Percentiles rank a stretch among this genome's conserved stretches.
phyloP scores from a whole-genome alignment of 2,113 vertebrate species.

The Pao palembangensis region DNA sequence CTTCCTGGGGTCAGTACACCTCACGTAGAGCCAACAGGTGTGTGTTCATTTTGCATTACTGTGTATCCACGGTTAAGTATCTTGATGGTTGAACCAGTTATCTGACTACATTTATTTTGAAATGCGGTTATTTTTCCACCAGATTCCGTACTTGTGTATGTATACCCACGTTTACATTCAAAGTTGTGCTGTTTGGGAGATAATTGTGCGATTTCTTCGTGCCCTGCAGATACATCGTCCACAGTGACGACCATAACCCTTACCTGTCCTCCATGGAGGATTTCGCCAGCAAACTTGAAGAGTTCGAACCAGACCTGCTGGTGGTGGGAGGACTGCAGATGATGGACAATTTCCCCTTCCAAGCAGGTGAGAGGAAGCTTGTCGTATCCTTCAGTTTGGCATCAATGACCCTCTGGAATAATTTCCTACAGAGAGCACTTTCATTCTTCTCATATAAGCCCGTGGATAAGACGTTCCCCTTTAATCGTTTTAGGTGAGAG shows the following conservation, averaged over 20 bases:
- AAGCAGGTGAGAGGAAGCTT: constrained; percentile 57
- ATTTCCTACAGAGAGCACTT: background rate
- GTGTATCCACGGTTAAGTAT: background rate
- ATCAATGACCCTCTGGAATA: background rate
- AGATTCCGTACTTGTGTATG: background rate
- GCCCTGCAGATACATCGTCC: constrained; percentile 76
- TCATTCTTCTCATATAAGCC: background rate
- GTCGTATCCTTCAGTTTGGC: background rate
- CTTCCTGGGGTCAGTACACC: constrained; percentile 75
- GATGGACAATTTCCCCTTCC: constrained; percentile 85
- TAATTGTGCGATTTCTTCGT: background rate
- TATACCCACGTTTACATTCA: background rate
- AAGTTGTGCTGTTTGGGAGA: background rate
- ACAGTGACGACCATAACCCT: constrained; percentile 82
- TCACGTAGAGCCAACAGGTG: constrained; percentile 83
- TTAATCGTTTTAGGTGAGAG: constrained; percentile 66
- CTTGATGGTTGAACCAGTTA: background rate
- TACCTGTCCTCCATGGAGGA: constrained; percentile 78
- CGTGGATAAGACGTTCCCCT: background rate
- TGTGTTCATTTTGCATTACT: constrained; percentile 1
- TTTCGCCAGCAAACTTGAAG: constrained; percentile 71
- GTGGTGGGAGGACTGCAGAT: constrained; percentile 82
- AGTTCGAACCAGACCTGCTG: constrained; percentile 75
- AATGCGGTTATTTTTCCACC: background rate
- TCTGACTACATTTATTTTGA: background rate